phyloP scores from a whole-genome alignment of 1,140 invertebrate species.

The Bombus waltoni region DNA sequence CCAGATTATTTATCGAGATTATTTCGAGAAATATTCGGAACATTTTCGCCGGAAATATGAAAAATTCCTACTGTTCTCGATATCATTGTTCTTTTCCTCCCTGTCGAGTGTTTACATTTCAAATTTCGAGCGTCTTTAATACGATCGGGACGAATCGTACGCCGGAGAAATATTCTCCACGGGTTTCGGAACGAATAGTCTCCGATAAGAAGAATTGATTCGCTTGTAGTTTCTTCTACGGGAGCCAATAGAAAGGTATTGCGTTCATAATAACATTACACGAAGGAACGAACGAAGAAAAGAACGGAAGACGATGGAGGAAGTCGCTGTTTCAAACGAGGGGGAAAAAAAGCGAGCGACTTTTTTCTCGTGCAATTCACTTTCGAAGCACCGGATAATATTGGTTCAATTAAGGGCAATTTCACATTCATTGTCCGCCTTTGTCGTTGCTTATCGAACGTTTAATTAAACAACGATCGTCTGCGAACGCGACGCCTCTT shows the following conservation, averaged over 20 bases:
- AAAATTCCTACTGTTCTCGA: background rate
- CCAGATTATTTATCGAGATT: too few species aligned
- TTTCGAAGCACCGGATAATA: background rate
- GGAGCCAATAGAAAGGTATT: background rate
- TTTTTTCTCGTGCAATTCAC: too few species aligned
- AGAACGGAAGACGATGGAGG: background rate
- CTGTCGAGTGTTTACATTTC: background rate
- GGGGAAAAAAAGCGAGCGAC: background rate
- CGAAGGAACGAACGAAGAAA: too few species aligned
- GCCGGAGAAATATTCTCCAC: background rate
- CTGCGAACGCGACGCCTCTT: background rate
- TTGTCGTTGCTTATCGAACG: background rate
- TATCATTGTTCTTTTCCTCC: background rate
- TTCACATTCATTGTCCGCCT: background rate
- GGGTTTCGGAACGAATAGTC: background rate
- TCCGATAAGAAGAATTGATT: too few species aligned
- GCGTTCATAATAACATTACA: background rate
- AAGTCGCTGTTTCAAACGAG: background rate
- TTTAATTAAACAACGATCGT: slow-evolving; percentile 24
- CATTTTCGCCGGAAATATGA: background rate
- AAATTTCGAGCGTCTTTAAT: too few species aligned
- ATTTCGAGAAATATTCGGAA: background rate
- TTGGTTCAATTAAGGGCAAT: background rate
- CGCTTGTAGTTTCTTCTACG: background rate
- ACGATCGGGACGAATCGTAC: background rate